phyloP scores from a whole-genome alignment of 2,113 vertebrate species.

The Origma solitaria region DNA sequence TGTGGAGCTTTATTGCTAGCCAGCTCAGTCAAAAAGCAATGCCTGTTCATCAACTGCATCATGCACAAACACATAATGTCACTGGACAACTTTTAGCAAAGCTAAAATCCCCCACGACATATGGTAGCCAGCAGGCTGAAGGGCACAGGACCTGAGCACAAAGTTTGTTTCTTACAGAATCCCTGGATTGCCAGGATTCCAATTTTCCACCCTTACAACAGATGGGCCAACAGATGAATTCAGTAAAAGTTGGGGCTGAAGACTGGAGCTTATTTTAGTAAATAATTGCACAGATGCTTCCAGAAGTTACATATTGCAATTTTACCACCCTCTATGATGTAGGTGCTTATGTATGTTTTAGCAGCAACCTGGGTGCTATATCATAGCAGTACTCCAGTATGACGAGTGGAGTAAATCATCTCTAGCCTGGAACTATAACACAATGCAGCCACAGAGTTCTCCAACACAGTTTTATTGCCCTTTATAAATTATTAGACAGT shows the following conservation, averaged over 20 bases:
- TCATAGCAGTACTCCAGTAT: not conserved
- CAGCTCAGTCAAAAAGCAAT: not conserved
- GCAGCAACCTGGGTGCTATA: not conserved
- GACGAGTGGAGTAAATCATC: not conserved
- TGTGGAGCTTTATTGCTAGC: not conserved
- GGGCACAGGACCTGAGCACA: not conserved
- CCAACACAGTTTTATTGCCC: not conserved
- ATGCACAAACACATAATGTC: not conserved
- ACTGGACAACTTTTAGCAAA: not conserved
- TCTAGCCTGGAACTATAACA: not conserved
- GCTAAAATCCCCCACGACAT: not conserved
- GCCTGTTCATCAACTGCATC: not conserved
- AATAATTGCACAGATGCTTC: not conserved
- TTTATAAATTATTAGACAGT: not conserved
- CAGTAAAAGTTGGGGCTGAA: not conserved
- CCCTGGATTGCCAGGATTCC: rapidly evolving
- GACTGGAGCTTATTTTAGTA: not conserved
- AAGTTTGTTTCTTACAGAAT: not conserved
- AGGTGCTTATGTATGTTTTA: not conserved
- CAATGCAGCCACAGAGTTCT: not conserved
- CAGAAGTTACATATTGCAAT: not conserved
- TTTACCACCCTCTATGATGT: not conserved
- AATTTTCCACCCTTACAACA: not conserved
- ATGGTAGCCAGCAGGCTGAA: not conserved
- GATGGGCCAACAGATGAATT: not conserved